These are phyloP conservation scores for Schlechtendalia chinensis DNA, from an alignment of 1,140 invertebrate genomes.

Conservation along the genomic window DNA sequence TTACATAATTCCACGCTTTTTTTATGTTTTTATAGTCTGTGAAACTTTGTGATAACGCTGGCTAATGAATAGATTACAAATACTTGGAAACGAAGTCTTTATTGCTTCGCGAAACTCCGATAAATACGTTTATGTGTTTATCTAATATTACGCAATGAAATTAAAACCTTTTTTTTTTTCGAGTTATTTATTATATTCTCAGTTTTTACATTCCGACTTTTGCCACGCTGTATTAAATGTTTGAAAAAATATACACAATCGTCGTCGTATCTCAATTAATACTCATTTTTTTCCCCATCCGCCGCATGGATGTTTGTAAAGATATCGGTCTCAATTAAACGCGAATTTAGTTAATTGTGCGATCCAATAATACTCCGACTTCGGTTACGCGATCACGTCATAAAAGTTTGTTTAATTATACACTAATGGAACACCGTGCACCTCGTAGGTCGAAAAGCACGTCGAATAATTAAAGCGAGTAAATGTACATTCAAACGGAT, in stretches of 20 bases:
- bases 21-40: background rate
- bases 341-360: slow-evolving; percentile 5
- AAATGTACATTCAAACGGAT: background rate
- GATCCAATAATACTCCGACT: background rate
- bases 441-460: background rate
- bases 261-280: slow-evolving; percentile 5
- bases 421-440: background rate
- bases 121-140: background rate
- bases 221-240: background rate
- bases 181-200: background rate
- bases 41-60: background rate
- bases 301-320: background rate
- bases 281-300: background rate
- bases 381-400: background rate
- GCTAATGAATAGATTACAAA: background rate
- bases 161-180: background rate
- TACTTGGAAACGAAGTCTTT: background rate
- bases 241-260: background rate
- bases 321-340: slow-evolving; percentile 7
- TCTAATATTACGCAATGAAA: background rate
- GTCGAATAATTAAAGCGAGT: background rate
- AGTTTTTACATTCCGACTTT: background rate
- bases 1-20: slow-evolving; percentile 20
- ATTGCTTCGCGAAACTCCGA: background rate
- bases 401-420: slow-evolving; percentile 29